These are phyloP conservation scores for Rhabdomys dilectus DNA, from an alignment of 2,113 vertebrate genomes.

Conservation along the genomic window DNA sequence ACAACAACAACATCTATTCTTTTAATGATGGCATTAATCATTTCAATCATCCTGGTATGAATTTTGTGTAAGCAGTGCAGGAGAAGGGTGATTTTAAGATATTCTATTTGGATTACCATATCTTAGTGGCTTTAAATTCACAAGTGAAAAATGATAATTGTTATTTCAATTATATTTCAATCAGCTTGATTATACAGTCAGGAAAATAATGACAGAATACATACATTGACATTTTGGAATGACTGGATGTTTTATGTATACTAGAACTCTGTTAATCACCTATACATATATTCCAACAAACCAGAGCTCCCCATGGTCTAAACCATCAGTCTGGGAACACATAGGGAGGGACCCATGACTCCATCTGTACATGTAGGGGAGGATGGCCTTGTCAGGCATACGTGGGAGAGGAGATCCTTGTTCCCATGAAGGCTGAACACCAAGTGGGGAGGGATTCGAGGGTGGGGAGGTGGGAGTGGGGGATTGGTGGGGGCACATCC, in stretches of 20 bases:
- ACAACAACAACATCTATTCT: not conserved
- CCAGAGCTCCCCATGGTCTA: too few relatives aligned
- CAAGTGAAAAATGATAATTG: not conserved
- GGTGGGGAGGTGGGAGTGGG: too few relatives aligned
- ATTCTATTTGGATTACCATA: not conserved
- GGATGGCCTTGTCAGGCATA: too few relatives aligned
- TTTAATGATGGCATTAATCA: not conserved
- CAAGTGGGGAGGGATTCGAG: too few relatives aligned
- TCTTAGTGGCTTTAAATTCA: not conserved
- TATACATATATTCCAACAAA: fast-evolving
- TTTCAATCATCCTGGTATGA: not conserved
- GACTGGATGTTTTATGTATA: not conserved
- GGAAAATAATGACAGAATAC: not conserved
- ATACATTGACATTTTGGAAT: not conserved
- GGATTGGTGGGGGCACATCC: too few relatives aligned
- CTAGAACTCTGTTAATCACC: not conserved
- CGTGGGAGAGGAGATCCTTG: too few relatives aligned
- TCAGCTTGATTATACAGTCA: not conserved
- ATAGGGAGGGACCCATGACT: too few relatives aligned
- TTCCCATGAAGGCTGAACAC: too few relatives aligned
- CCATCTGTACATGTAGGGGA: too few relatives aligned
- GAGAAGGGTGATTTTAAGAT: not conserved
- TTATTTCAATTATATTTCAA: not conserved
- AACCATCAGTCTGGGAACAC: too few relatives aligned
- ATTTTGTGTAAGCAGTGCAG: not conserved